These are phyloP conservation scores for Molossus alvarezi DNA, from an alignment of 2,797 vertebrate genomes.

Conservation along the genomic window DNA sequence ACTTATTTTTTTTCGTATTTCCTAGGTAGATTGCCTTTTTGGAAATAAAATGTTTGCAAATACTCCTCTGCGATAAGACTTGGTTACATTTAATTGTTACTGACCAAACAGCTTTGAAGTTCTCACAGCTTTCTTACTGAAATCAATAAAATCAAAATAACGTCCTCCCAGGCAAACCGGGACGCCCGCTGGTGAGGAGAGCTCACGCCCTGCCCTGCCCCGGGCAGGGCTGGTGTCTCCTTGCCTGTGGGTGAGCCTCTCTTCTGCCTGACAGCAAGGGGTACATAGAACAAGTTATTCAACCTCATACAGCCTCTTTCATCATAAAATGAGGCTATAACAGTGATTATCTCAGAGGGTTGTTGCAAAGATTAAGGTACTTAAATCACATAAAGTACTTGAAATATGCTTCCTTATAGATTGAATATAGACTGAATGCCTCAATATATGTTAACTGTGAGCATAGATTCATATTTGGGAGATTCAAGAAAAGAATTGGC, in stretches of 20 bases:
- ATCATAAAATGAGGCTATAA: background rate
- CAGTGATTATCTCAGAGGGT: background rate
- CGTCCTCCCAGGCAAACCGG: conserved; percentile 58
- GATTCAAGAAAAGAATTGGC: background rate
- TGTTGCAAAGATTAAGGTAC: background rate
- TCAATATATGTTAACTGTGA: background rate
- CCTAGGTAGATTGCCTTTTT: conserved; percentile 88
- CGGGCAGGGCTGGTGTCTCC: background rate
- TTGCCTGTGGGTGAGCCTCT: too few species aligned
- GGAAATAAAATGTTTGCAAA: conserved; percentile 87
- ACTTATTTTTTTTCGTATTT: conserved; percentile 86
- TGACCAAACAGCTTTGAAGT: conserved; percentile 80
- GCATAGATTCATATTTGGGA: background rate
- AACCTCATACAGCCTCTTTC: background rate
- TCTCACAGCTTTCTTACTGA: conserved; percentile 67
- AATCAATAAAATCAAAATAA: conserved; percentile 79
- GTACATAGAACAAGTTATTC: background rate
- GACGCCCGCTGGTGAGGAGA: background rate
- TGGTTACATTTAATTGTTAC: conserved; percentile 75
- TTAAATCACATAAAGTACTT: background rate
- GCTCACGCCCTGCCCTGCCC: background rate
- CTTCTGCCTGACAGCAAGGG: background rate
- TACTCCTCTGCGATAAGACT: conserved; percentile 11
- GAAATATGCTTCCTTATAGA: background rate
- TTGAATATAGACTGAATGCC: background rate